phyloP scores from a whole-genome alignment of 2,888 invertebrate genomes.

The Arctia plantaginis region DNA sequence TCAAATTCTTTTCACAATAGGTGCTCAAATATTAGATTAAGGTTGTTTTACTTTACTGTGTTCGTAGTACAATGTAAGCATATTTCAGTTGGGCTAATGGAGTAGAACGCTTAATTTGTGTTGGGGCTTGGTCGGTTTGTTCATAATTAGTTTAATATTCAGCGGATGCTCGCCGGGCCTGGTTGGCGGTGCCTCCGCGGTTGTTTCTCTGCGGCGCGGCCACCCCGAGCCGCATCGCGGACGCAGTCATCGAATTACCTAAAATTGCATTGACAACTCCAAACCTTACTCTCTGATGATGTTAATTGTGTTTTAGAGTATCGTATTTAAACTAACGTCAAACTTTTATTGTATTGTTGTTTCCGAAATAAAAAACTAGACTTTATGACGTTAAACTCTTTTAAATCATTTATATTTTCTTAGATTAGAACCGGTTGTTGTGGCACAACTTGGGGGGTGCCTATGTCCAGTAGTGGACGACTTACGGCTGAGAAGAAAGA shows the following conservation, averaged over 20 bases:
- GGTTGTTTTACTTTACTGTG: constrained; percentile 6
- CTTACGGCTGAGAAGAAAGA: too few relatives aligned
- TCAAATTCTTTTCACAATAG: not conserved
- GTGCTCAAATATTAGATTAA: constrained; percentile 1
- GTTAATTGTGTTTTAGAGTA: constrained; percentile 25
- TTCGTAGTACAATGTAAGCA: constrained; percentile 30
- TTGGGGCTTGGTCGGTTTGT: constrained; percentile 72
- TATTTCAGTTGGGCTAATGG: constrained; percentile 65
- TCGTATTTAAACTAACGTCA: not conserved
- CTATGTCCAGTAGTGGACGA: too few relatives aligned
- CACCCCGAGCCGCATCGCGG: constrained; percentile 47
- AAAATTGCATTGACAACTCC: constrained; percentile 80
- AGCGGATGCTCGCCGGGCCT: constrained; percentile 49
- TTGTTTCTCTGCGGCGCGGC: constrained; percentile 25
- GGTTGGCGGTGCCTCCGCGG: constrained; percentile 23
- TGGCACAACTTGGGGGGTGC: too few relatives aligned
- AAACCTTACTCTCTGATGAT: constrained; percentile 48
- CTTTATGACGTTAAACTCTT: not conserved
- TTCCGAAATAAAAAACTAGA: not conserved
- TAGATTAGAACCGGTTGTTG: too few relatives aligned
- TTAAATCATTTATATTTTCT: not conserved
- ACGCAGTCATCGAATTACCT: constrained; percentile 74
- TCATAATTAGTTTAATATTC: constrained; percentile 81
- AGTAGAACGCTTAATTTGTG: constrained; percentile 72
- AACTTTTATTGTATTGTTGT: not conserved